phyloP scores from a whole-genome alignment of 2,113 vertebrate genomes.

The Buteo buteo region DNA sequence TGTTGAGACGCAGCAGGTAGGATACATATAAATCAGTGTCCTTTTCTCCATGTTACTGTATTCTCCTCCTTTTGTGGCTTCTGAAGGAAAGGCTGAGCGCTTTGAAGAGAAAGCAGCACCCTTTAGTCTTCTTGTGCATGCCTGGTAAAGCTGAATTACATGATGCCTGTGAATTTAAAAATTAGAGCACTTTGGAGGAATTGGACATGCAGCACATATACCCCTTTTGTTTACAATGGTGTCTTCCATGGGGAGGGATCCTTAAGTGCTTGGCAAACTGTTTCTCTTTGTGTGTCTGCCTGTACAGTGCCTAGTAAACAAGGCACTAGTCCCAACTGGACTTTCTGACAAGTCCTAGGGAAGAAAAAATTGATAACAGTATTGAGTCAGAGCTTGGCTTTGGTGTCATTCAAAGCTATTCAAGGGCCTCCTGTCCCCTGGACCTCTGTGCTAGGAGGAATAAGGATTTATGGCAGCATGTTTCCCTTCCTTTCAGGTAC shows the following conservation, averaged over 20 bases:
- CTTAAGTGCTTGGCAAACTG: not conserved
- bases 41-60: not conserved
- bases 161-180: not conserved
- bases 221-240: not conserved
- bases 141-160: not conserved
- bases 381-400: conserved; percentile 1
- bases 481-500: not conserved
- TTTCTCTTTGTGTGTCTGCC: not conserved
- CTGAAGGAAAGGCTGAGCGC: not conserved
- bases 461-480: not conserved
- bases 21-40: not conserved
- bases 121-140: not conserved
- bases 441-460: not conserved
- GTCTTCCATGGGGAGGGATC: not conserved
- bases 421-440: not conserved
- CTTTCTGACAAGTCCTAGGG: not conserved
- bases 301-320: not conserved
- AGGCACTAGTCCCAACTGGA: not conserved
- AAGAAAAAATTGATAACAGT: not conserved
- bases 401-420: not conserved
- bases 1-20: conserved; percentile 85
- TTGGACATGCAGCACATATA: not conserved
- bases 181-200: not conserved
- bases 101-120: not conserved
- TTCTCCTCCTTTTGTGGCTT: not conserved